Evolutionary conservation across 2,888 invertebrate genomes (phyloP).

Genomic region (Odontomyia ornata): DNA sequence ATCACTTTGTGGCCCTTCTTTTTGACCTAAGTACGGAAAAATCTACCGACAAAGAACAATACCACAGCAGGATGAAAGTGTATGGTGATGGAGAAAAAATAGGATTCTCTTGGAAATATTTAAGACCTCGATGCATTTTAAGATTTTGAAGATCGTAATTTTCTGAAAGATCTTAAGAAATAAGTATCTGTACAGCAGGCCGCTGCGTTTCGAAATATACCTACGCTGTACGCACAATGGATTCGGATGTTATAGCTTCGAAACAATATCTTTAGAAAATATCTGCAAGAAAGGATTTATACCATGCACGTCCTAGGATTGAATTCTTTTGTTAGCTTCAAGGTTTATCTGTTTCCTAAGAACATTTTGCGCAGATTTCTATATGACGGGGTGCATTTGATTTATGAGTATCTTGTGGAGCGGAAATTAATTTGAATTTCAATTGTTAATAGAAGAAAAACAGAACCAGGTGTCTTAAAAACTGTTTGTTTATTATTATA

Average conservation of each 20-base stretch:
- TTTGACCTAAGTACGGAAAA: background rate
- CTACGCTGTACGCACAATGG: background rate
- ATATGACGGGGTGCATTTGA: too few species aligned
- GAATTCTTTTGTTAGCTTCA: too few species aligned
- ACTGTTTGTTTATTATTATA: background rate
- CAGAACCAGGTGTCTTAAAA: constrained; percentile 19
- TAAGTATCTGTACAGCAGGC: background rate
- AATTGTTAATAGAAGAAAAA: background rate
- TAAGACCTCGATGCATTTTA: constrained; percentile 18
- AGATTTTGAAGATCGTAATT: constrained; percentile 17
- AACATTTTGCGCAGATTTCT: too few species aligned
- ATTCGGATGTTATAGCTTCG: background rate
- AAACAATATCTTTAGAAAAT: background rate
- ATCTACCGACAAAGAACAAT: constrained; percentile 41
- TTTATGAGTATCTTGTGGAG: background rate
- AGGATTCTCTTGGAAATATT: constrained; percentile 21
- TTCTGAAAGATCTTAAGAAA: background rate
- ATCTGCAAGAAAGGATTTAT: constrained; percentile 37
- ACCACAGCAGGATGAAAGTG: constrained; percentile 24
- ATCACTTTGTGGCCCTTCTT: background rate
- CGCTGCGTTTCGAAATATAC: background rate
- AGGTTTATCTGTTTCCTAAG: too few species aligned
- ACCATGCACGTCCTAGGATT: background rate
- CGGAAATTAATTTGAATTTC: background rate
- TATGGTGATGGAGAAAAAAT: background rate